Base-by-base conservation (phyloP, 2,888 invertebrate genomes). In the Mesorhabditis spiculigera region DNA sequence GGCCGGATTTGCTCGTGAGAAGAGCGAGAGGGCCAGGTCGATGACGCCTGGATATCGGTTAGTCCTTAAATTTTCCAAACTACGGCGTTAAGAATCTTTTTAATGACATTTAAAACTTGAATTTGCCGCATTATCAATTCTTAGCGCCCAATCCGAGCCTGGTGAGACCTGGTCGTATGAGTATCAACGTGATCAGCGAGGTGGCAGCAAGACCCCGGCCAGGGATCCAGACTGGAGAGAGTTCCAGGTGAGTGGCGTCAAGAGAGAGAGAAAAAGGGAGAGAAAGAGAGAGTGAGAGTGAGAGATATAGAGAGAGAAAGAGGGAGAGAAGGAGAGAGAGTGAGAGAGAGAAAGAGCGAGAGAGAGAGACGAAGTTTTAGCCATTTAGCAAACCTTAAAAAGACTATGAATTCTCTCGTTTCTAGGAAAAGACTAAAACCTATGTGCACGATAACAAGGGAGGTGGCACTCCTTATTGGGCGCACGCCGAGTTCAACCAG, bases 1-100 rank as follows among this genome's bases (percentile, higher is more conserved):
- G 80, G 77, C 78, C 5, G 66, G 72, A 0, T 76, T 74, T 65
- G 80, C 78, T 13, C 72, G 78, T 13, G 80, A 80, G 70, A 80
- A 78, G 68, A 76, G 77, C 67, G 78, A 78, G 64, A 67, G 78
- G 43, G 77, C 78, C 5, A 68, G 77, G 43, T 74, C 74, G 65
- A 73, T 73, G 16, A 78, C 78, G 41, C 78, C 78, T 8, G 78
- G 74, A 44, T 76, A 76, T 67, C 16, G 16, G 6, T 65, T n/a
- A n/a, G n/a, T n/a, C n/a, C n/a, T n/a, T n/a, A n/a, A n/a, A n/a
- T n/a, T n/a, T n/a, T n/a, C n/a, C n/a, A n/a, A n/a, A n/a, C n/a
- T n/a, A n/a, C n/a, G n/a, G n/a, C n/a, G n/a, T n/a, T n/a, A n/a
- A n/a, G n/a, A n/a, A n/a, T n/a, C n/a, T n/a, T n/a, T n/a, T n/a